Percentiles rank a stretch among this genome's conserved stretches.
Conservation (phyloP, 2,888 invertebrate species). For the Rhamnusium bicolor region DNA sequence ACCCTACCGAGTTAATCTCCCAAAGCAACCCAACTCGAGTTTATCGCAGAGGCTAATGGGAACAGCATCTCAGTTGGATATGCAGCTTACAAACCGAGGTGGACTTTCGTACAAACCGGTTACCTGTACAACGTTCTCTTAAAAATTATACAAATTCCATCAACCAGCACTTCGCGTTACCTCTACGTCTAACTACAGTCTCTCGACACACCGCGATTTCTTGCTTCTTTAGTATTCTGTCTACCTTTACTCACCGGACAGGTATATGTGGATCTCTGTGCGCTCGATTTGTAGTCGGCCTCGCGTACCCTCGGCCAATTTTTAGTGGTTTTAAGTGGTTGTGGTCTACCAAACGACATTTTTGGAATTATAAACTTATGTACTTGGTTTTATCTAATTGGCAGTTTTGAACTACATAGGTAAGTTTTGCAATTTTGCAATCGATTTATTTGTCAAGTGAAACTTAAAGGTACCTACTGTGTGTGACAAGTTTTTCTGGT, state of each 20-base stretch:
- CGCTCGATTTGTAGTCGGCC: neutral
- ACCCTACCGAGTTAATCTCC: neutral
- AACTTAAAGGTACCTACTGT: neutral
- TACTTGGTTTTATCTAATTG: neutral
- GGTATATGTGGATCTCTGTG: slow-evolving; percentile 41
- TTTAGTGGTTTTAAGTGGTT: slow-evolving; percentile 20
- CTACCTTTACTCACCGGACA: slow-evolving; percentile 50
- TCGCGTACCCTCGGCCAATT: slow-evolving; percentile 6
- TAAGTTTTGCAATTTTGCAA: slow-evolving; percentile 11
- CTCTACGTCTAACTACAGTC: slow-evolving; percentile 39
- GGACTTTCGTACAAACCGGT: slow-evolving; percentile 52
- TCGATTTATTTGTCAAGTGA: neutral
- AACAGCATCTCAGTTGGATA: slow-evolving; percentile 13
- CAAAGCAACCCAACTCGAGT: neutral
- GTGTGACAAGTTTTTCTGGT: slow-evolving; percentile 1
- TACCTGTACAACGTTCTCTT: slow-evolving; percentile 46
- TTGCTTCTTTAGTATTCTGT: slow-evolving; percentile 53
- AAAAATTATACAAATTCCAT: slow-evolving; percentile 53
- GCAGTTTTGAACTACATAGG: neutral
- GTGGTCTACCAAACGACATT: neutral
- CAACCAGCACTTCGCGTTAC: slow-evolving; percentile 34
- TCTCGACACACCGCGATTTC: slow-evolving; percentile 39
- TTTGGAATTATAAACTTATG: slow-evolving; percentile 17
- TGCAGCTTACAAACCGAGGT: slow-evolving; percentile 34
- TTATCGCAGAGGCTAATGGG: neutral